Evolutionary conservation across 2,888 invertebrate species (phyloP), one percentile per base, ranked within the genome.

Genomic region (Polymixis flavicincta): DNA sequence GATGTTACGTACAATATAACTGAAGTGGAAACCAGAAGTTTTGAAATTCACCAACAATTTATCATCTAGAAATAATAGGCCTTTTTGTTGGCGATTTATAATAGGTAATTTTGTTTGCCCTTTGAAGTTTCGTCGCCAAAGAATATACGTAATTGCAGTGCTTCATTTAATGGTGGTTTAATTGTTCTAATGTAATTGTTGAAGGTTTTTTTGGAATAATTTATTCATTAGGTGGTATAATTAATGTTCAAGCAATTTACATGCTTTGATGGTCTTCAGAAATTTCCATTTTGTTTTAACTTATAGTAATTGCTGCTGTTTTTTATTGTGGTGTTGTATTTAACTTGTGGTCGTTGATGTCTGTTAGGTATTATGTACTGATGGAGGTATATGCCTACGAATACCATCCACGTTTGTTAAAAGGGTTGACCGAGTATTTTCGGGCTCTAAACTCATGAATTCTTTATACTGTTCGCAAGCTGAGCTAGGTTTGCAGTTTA

Each of bases 1-100:
- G 84, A 86, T 80, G 70, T 72, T 83, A 68, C 48, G 70, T 78
- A 79, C 85, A 84, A 82, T 80, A 71, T 75, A 79, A 80, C 80
- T 74, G 67, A 83, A 88, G 66, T 75, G 55, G 76, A 79, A 82
- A 73, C 74, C 73, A 73, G 75, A 66, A 78, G 79, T 83, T 81
- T 66, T 76, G 74, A 74, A 85, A 85, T 85, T 75, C 76, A 81
- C 74, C 73, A 65, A 78, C 82, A 78, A 87, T 87, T 88, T 76
- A 84, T 88, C 84, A 85, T 85, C 76, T 76, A 59, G 19, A 64
- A 67, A 78, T 65, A 78, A 80, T 71, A 71, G 68, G 55, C 17
- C 76, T 79, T 85, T 81, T 80, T 77, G 74, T 74, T 75, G 28
- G 25, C 57, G 63, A 76, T 79, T 71, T 83, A 76, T 73, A 76